These are phyloP conservation scores for Arctopsyche grandis DNA, from an alignment of 1,140 invertebrate species.

Conservation along the genomic window DNA sequence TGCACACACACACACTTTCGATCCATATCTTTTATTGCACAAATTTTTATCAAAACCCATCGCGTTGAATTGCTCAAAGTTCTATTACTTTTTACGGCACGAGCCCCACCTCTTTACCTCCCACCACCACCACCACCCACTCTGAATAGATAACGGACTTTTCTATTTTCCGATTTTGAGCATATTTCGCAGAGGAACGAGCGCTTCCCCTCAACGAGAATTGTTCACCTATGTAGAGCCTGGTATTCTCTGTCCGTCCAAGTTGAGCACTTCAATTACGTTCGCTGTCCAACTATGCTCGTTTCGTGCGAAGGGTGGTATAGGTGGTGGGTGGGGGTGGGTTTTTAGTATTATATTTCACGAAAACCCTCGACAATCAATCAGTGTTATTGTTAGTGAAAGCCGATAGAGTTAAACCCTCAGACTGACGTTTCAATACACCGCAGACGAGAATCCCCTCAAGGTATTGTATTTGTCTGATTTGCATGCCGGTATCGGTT, in stretches of 20 bases:
- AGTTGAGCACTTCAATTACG: constrained; percentile 8
- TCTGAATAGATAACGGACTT: neutral
- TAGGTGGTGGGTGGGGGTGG: neutral
- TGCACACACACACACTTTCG: neutral
- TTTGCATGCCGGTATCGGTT: constrained; percentile 27
- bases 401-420: constrained; percentile 28
- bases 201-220: too few relatives aligned
- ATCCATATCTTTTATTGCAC: constrained; percentile 1
- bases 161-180: neutral
- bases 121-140: too few relatives aligned
- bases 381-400: constrained; percentile 32
- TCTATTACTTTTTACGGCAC: neutral
- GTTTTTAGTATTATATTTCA: constrained; percentile 36
- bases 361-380: constrained; percentile 23
- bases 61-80: neutral
- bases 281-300: neutral
- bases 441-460: constrained; percentile 32
- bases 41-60: constrained; percentile 16
- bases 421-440: constrained; percentile 26
- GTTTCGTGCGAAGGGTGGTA: neutral
- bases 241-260: neutral
- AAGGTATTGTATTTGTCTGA: constrained; percentile 30
- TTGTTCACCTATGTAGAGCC: too few relatives aligned
- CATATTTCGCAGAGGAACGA: neutral
- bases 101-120: neutral